phyloP scores from a whole-genome alignment of 2,888 invertebrate species.

The Drepana falcataria region DNA sequence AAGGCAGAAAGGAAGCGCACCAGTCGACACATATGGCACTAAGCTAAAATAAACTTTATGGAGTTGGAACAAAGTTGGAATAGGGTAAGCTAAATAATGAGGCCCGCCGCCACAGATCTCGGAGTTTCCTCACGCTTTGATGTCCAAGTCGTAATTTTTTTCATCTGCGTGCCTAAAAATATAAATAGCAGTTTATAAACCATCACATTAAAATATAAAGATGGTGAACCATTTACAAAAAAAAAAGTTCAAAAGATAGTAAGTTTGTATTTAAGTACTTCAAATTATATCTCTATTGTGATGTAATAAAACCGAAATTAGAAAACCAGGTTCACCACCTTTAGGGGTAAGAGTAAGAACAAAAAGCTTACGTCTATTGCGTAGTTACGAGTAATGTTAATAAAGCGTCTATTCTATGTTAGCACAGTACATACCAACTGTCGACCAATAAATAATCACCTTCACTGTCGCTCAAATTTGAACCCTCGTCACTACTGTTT shows the following conservation, averaged over 20 bases:
- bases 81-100: neutral
- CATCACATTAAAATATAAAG: conserved; percentile 3
- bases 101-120: conserved; percentile 14
- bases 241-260: neutral
- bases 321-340: neutral
- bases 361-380: conserved; percentile 9
- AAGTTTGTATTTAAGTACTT: neutral
- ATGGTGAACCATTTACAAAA: conserved; percentile 19
- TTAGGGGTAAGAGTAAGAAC: neutral
- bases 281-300: no score
- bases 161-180: conserved; percentile 65
- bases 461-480: conserved; percentile 49
- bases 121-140: conserved; percentile 52
- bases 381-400: conserved; percentile 1
- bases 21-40: conserved; percentile 1
- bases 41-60: conserved; percentile 2
- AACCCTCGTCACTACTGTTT: conserved; percentile 63
- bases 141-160: conserved; percentile 68
- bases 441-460: conserved; percentile 59
- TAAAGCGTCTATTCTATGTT: conserved; percentile 1
- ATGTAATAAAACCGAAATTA: neutral
- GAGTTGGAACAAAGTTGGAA: neutral
- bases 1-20: neutral
- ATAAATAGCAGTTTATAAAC: conserved; percentile 17
- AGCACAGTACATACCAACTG: conserved; percentile 60